Conservation (phyloP, 2,888 invertebrate species). For the Hofmannophila pseudospretella region DNA sequence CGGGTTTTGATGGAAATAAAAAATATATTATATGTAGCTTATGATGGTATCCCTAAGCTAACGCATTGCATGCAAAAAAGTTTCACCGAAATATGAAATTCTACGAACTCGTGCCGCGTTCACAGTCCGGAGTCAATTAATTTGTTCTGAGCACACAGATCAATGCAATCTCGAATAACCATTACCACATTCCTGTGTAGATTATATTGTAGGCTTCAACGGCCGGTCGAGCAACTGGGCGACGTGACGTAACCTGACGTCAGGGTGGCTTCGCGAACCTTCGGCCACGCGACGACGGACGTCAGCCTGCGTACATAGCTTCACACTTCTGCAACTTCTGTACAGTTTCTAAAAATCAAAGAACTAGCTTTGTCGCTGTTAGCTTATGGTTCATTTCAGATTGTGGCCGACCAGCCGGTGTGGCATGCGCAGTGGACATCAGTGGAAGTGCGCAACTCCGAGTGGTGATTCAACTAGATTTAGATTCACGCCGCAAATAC, state of each 20-base stretch:
- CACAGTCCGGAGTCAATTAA: neutral
- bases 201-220: slow-evolving; percentile 16
- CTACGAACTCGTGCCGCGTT: neutral
- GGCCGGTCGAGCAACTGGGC: slow-evolving; percentile 21
- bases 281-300: slow-evolving; percentile 26
- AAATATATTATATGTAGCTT: too few species aligned
- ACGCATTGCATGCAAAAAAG: too few species aligned
- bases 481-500: neutral
- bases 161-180: slow-evolving; percentile 1
- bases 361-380: too few species aligned
- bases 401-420: too few species aligned
- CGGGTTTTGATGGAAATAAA: too few species aligned
- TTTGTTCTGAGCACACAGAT: neutral
- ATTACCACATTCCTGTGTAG: slow-evolving; percentile 8
- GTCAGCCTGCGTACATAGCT: slow-evolving; percentile 25
- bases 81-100: too few species aligned
- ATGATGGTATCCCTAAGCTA: too few species aligned
- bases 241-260: slow-evolving; percentile 46
- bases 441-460: slow-evolving; percentile 24
- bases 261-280: slow-evolving; percentile 42
- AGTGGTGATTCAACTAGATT: slow-evolving; percentile 9
- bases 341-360: too few species aligned
- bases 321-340: too few species aligned
- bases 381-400: too few species aligned
- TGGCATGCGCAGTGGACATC: slow-evolving; percentile 24